These are phyloP conservation scores for Pachypanchax playfairii DNA, from an alignment of 2,113 vertebrate genomes.

Conservation along the genomic window DNA sequence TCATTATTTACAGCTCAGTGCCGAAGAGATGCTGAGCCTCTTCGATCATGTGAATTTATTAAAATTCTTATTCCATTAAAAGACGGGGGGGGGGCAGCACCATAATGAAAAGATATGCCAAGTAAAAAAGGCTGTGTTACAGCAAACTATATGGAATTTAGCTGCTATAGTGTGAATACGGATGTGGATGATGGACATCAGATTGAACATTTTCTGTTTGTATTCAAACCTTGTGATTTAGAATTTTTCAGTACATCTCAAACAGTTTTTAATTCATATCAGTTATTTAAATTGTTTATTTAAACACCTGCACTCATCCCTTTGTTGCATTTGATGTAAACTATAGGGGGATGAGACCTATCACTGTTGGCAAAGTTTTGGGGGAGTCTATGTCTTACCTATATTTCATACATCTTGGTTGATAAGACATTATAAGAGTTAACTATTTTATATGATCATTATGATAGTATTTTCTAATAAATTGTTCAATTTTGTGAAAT, in stretches of 20 bases:
- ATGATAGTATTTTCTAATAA: too few species aligned
- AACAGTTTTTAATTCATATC: neutral
- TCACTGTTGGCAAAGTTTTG: too few species aligned
- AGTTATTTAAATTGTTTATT: neutral
- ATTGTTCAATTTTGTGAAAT: too few species aligned
- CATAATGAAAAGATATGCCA: conserved; percentile 7
- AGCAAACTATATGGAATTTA: conserved; percentile 3
- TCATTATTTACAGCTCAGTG: neutral
- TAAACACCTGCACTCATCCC: too few species aligned
- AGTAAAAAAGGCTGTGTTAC: conserved; percentile 7
- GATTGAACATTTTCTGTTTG: neutral
- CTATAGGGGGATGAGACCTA: neutral
- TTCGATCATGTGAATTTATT: neutral
- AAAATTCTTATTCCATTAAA: conserved; percentile 18
- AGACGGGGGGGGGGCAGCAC: conserved; percentile 6
- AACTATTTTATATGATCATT: too few species aligned
- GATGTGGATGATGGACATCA: neutral
- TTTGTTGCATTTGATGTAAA: neutral
- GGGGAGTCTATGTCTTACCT: too few species aligned
- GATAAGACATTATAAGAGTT: too few species aligned
- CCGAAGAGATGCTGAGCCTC: conserved; percentile 22
- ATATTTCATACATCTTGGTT: too few species aligned
- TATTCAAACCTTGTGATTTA: too few species aligned
- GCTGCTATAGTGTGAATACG: conserved; percentile 23
- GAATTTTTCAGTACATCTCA: too few species aligned